A percentile compares a stretch with the other conserved stretches of the same genome.
These are phyloP conservation scores for Tetheella fluctuosa DNA, from an alignment of 2,888 invertebrate genomes.

Conservation along the genomic window DNA sequence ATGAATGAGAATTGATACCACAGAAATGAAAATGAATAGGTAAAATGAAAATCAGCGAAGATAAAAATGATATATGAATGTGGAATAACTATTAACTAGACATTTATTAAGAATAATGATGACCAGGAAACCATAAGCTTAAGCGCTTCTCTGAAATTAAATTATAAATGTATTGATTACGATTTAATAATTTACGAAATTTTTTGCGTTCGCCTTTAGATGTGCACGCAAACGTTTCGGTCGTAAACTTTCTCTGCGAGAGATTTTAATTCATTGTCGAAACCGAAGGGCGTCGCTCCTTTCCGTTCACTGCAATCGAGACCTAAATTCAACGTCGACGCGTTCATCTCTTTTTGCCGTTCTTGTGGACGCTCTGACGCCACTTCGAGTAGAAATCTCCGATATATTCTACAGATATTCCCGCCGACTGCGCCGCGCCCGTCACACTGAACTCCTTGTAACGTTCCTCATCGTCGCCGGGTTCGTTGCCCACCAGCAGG, in stretches of 20 bases:
- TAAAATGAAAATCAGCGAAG: not conserved
- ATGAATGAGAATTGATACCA: not conserved
- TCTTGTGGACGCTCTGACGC: constrained; percentile 87
- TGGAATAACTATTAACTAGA: constrained; percentile 26
- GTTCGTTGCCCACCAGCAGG: constrained; percentile 87
- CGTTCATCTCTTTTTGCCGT: constrained; percentile 78
- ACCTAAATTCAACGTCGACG: constrained; percentile 44
- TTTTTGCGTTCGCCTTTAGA: constrained; percentile 22
- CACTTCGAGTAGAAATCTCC: constrained; percentile 93
- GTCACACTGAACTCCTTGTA: constrained; percentile 88
- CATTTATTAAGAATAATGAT: constrained; percentile 28
- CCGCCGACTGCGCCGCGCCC: constrained; percentile 91
- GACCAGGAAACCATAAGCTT: constrained; percentile 20
- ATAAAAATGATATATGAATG: not conserved
- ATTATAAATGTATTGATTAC: constrained; percentile 24
- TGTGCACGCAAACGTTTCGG: constrained; percentile 10
- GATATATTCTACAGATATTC: constrained; percentile 92
- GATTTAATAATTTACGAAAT: constrained; percentile 27
- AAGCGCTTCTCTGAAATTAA: constrained; percentile 21
- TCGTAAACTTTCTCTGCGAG: constrained; percentile 42
- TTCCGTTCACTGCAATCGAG: constrained; percentile 55
- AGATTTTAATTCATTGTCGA: constrained; percentile 45
- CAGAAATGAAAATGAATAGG: not conserved
- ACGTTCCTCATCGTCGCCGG: constrained; percentile 74
- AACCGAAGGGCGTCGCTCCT: constrained; percentile 46